Evolutionary conservation across 2,113 vertebrate genomes (phyloP).

Genomic region (Vimba vimba): DNA sequence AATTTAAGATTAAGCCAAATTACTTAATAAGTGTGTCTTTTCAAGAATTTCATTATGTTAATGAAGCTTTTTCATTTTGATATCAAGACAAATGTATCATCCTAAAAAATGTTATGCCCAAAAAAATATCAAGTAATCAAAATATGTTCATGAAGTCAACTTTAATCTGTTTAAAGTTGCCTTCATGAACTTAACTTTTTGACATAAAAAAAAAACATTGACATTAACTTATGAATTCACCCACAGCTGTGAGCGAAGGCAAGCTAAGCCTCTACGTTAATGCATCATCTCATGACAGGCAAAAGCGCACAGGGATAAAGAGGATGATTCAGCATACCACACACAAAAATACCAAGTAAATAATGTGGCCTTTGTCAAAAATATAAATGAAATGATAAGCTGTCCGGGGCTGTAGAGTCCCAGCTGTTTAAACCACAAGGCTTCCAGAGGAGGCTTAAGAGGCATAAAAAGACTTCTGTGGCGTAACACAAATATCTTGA

Average conservation of each 20-base stretch:
- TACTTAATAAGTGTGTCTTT: background rate
- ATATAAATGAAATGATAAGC: background rate
- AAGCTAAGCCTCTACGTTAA: background rate
- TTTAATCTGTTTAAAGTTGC: background rate
- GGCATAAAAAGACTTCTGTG: background rate
- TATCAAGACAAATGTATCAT: too few relatives aligned
- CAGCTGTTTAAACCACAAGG: background rate
- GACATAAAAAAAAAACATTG: background rate
- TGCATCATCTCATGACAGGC: slow-evolving; percentile 11
- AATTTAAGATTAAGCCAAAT: background rate
- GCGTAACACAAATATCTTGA: slow-evolving; percentile 6
- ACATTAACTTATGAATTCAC: background rate
- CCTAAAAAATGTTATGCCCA: background rate
- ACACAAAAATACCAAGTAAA: background rate
- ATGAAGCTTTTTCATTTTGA: background rate
- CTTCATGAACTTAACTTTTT: background rate
- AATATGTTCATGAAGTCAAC: background rate
- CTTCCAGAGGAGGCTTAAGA: background rate
- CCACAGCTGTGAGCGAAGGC: background rate
- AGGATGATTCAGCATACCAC: slow-evolving; percentile 1
- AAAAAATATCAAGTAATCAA: background rate
- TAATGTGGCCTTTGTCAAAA: background rate
- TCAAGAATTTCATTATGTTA: background rate
- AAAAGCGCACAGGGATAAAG: background rate
- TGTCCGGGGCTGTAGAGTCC: background rate